Evolutionary conservation across 2,888 invertebrate genomes (phyloP).

Genomic region (Hirtodrosophila histrioides): DNA sequence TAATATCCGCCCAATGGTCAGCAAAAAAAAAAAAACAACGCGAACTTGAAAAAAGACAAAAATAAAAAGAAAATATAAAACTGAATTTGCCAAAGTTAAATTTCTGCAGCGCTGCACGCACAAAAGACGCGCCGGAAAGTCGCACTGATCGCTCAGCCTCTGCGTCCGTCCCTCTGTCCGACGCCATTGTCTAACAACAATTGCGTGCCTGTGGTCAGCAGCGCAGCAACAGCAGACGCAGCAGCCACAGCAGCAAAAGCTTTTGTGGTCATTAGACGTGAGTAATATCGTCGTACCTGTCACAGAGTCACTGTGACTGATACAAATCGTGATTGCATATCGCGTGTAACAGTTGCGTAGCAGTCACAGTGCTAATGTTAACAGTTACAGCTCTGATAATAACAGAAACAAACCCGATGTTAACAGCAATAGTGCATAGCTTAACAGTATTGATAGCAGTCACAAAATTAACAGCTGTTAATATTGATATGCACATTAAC

Average conservation of each 20-base stretch:
- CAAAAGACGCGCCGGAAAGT: conserved; percentile 63
- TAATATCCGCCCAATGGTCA: conserved; percentile 81
- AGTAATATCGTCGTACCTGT: too few relatives aligned
- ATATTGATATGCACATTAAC: too few relatives aligned
- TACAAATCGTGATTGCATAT: too few relatives aligned
- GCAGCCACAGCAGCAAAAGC: conserved; percentile 45
- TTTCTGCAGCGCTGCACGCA: conserved; percentile 57
- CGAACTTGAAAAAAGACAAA: conserved; percentile 26
- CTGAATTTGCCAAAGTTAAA: conserved; percentile 27
- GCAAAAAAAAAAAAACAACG: conserved; percentile 29
- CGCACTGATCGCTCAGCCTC: conserved; percentile 18
- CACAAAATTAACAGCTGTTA: too few relatives aligned
- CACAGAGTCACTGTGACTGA: too few relatives aligned
- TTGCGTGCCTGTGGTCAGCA: conserved; percentile 65
- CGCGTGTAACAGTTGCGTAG: too few relatives aligned
- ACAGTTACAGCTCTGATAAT: too few relatives aligned
- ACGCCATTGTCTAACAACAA: conserved; percentile 65
- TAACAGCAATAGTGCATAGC: too few relatives aligned
- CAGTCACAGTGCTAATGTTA: too few relatives aligned
- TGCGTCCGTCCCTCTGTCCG: conserved; percentile 12
- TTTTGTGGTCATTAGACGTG: conserved; percentile 56
- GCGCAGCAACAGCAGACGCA: conserved; percentile 17
- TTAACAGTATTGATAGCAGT: too few relatives aligned
- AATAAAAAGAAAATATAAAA: background rate
- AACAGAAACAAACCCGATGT: too few relatives aligned